phyloP scores from a whole-genome alignment of 2,888 invertebrate genomes.

The Podabrus alpinus region DNA sequence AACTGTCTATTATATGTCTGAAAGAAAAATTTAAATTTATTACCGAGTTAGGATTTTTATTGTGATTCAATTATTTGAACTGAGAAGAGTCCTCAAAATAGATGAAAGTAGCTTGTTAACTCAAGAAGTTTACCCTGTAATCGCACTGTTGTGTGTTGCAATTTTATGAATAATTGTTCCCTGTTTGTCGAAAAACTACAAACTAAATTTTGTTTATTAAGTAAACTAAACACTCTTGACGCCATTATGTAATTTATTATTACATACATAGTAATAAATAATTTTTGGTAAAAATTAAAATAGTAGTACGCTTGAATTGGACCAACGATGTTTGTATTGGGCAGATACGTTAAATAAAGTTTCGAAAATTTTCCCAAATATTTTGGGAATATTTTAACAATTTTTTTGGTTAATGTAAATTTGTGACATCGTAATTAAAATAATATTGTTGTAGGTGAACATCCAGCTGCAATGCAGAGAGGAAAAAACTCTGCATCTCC shows the following conservation, averaged over 20 bases:
- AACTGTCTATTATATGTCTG: not conserved
- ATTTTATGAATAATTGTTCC: not conserved
- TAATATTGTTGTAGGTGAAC: conserved; percentile 63
- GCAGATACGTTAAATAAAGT: not conserved
- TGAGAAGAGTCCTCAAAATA: not conserved
- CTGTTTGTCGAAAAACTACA: no score
- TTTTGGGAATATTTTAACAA: not conserved
- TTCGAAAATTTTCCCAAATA: not conserved
- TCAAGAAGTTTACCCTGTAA: not conserved
- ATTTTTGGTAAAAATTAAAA: no score
- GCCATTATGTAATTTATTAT: not conserved
- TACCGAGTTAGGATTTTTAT: not conserved
- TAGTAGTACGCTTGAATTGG: not conserved
- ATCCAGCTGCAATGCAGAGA: conserved; percentile 70
- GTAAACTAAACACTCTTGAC: not conserved
- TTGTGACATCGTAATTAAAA: conserved; percentile 6
- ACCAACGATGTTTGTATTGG: not conserved
- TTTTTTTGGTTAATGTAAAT: conserved; percentile 22
- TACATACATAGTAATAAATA: no score
- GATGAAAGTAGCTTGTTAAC: not conserved
- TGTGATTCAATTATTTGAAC: not conserved
- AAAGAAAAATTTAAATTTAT: not conserved
- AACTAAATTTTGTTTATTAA: not conserved
- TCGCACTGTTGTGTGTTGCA: not conserved
- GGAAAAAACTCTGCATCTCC: conserved; percentile 60